Percentiles rank a stretch among this genome's conserved stretches.
These are phyloP conservation scores for Andricus grossulariae DNA, from an alignment of 1,140 invertebrate genomes.

Conservation along the genomic window DNA sequence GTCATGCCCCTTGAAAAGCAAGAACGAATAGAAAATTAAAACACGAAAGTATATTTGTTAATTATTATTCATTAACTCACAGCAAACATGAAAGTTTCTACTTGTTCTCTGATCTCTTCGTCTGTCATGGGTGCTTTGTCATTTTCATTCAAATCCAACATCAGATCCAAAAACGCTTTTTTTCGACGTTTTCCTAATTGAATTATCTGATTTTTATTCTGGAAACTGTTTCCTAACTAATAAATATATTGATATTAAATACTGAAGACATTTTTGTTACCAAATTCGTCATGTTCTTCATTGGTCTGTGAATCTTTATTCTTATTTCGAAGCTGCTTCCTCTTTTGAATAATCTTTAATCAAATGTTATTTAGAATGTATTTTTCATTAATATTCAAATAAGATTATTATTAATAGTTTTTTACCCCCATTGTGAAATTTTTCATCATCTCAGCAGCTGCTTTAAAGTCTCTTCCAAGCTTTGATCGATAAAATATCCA, in stretches of 20 bases:
- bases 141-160: conserved; percentile 78
- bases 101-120: conserved; percentile 83
- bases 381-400: neutral
- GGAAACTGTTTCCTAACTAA: too few relatives aligned
- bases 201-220: too few relatives aligned
- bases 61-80: conserved; percentile 69
- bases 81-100: conserved; percentile 88
- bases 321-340: neutral
- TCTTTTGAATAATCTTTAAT: neutral
- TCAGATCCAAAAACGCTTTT: conserved; percentile 82
- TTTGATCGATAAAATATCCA: conserved; percentile 54
- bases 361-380: neutral
- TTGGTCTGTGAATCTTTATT: neutral
- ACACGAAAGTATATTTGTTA: too few relatives aligned
- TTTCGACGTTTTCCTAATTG: conserved; percentile 67
- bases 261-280: neutral
- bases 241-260: too few relatives aligned
- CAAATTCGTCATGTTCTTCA: neutral
- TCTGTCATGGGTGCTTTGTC: conserved; percentile 78
- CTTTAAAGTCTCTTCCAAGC: conserved; percentile 56
- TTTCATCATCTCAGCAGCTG: conserved; percentile 59
- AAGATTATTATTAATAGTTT: neutral
- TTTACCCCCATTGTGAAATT: conserved; percentile 57
- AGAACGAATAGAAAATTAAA: neutral
- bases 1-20: conserved; percentile 75